A percentile compares a stretch with the other conserved stretches of the same genome.
phyloP scores from a whole-genome alignment of 2,888 invertebrate species.

The Salticus scenicus region DNA sequence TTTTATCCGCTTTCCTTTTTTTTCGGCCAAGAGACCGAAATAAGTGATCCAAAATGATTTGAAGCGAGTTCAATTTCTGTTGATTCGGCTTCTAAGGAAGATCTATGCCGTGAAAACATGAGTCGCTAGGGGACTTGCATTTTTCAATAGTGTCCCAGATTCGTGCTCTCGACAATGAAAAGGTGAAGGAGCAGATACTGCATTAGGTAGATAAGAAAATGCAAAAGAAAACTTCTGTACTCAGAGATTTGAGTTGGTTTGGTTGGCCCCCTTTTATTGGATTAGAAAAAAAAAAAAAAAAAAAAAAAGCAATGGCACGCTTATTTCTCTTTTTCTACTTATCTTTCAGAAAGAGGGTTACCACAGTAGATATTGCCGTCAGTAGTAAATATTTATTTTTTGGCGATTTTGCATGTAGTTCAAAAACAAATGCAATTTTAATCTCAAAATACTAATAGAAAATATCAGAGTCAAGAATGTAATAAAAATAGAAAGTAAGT shows the following conservation, averaged over 20 bases:
- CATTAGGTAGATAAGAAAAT: constrained; percentile 62
- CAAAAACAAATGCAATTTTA: too few species aligned
- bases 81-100: constrained; percentile 28
- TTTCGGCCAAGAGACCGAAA: background rate
- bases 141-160: constrained; percentile 62
- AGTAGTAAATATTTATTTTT: background rate
- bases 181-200: constrained; percentile 63
- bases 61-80: constrained; percentile 33
- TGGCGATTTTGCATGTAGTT: background rate
- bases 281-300: constrained; percentile 37
- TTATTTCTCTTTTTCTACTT: constrained; percentile 52
- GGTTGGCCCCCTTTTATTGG: constrained; percentile 59
- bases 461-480: too few species aligned
- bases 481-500: too few species aligned
- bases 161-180: constrained; percentile 51
- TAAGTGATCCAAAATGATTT: constrained; percentile 28
- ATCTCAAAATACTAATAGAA: too few species aligned
- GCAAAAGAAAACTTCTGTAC: constrained; percentile 45
- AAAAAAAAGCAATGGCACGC: constrained; percentile 36
- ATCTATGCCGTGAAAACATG: constrained; percentile 25
- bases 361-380: constrained; percentile 25
- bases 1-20: constrained; percentile 23
- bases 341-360: constrained; percentile 40
- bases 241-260: constrained; percentile 40
- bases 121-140: constrained; percentile 45